Evolutionary conservation across 2,113 vertebrate species (phyloP), one percentile per base, ranked within the genome.

Genomic region (Mola mola): DNA sequence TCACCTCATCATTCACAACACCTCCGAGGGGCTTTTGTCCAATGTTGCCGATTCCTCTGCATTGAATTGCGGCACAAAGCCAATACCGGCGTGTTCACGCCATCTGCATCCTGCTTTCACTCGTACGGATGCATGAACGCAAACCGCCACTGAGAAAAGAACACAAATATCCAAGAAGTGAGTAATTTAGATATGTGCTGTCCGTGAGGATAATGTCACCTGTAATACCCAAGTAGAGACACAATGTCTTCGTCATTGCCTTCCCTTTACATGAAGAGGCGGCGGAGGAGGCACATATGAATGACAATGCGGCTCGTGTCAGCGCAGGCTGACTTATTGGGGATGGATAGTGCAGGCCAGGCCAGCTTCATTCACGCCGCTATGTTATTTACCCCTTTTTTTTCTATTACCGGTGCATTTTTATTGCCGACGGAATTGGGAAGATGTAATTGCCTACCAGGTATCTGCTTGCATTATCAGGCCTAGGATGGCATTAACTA

Each of bases 381-480:
- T 56, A 42, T 67, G 68, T 83, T 83, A 85, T 88, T 89, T 85
- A 87, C 85, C 72, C 72, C 66, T 55, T 79, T 79, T 75, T 76
- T 86, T 87, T 88, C 83, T 84, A 84, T 87, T 82, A 79, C 74
- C 71, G 33, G 56, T 75, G 79, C 79, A 83, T 86, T 83, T 88
- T 83, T 84, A 82, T 89, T 87, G 67, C 78, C 47, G 71, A 72
- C 65, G 47, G 69, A 85, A 85, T 83, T 49, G 53, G 69, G 60
- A 40, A 79, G 81, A 89, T 87, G 76, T 90, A 91, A 92, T 90
- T 91, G 85, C 81, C 84, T 88, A 74, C 76, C 67, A 79, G 83
- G 73, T 91, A 90, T 93, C 88, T 87, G 66, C 72, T 78, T 82
- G 81, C 84, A 87, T 89, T 87, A 92, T 91, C 83, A 71, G 79